These are phyloP conservation scores for Eumeta japonica DNA, from an alignment of 1,140 invertebrate species.

Conservation along the genomic window DNA sequence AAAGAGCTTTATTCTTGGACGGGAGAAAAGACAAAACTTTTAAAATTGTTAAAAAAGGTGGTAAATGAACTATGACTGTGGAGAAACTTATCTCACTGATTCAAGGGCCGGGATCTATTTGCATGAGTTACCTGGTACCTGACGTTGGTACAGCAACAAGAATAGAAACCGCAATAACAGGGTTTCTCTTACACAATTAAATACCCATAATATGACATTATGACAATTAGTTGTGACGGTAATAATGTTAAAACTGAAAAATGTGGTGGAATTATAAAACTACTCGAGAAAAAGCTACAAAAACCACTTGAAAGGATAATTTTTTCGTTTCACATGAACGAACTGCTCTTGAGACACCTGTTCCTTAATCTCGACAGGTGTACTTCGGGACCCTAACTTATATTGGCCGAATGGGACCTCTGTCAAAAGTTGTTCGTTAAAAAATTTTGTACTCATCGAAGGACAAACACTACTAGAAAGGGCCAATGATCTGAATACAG, in stretches of 20 bases:
- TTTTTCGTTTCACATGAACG: slow-evolving; percentile 25
- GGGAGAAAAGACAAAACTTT: slow-evolving; percentile 25
- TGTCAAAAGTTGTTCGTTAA: too few species aligned
- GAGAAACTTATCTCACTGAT: slow-evolving; percentile 4
- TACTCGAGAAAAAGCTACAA: slow-evolving; percentile 6
- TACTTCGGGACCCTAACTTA: slow-evolving; percentile 20
- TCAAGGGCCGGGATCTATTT: slow-evolving; percentile 2
- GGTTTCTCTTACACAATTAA: slow-evolving; percentile 12
- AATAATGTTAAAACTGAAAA: slow-evolving; percentile 26
- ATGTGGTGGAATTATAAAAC: slow-evolving; percentile 17
- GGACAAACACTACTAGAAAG: too few species aligned
- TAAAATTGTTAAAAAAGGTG: slow-evolving; percentile 15
- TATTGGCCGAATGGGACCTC: slow-evolving; percentile 17
- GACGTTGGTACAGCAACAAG: slow-evolving; percentile 6
- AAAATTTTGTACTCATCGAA: too few species aligned
- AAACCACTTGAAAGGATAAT: slow-evolving; percentile 20
- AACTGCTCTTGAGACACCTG: slow-evolving; percentile 23
- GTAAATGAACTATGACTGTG: slow-evolving; percentile 8
- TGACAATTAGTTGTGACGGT: slow-evolving; percentile 24
- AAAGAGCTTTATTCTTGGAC: slow-evolving; percentile 18
- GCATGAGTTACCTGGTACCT: too few species aligned
- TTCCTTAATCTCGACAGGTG: slow-evolving; percentile 21
- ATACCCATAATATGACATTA: slow-evolving; percentile 8
- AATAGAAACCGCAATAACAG: slow-evolving; percentile 11
- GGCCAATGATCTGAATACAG: too few species aligned